Base-by-base conservation (phyloP, 2,113 vertebrate genomes). In the Zeus faber region DNA sequence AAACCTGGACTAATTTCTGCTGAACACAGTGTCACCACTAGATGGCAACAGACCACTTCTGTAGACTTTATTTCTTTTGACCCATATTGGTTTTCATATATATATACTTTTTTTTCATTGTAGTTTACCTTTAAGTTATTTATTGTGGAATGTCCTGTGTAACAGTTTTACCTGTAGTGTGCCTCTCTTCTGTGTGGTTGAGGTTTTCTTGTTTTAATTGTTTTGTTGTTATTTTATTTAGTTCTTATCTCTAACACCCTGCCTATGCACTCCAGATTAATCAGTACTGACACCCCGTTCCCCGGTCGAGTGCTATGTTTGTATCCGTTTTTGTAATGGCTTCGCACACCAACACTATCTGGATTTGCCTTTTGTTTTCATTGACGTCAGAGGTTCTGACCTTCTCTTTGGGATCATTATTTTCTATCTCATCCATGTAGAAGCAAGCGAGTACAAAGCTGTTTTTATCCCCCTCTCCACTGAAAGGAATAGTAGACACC, bases 341-440 rank as follows among this genome's bases (percentile, higher is more conserved):
- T 33, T 49, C 62, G 65, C 35, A 24, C 49, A 55, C 37, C 60
- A 6, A 20, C 49, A 53, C 55, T 65, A 41, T 58, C 58, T 3
- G 58, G 72, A 63, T 61, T 65, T 55, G 62, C 64, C 68, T 82
- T 66, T 87, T 86, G 84, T 86, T 81, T 80, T 87, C 80, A 84
- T 71, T 89, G 86, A 88, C 87, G 85, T 89, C 87, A 90, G 76
- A 74, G 64, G 74, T 81, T 82, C 79, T 88, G 88, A 89, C 87
- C 86, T 89, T 87, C 73, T 70, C 58, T 57, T 49, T 61, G 70
- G 81, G 81, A 83, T 84, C 79, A 87, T 89, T 89, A 83, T 86
- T 87, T 89, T 88, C 84, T 76, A 76, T 80, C 83, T 80, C 84
- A 76, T 85, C 85, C 72, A 72, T 75, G 89, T 84, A 80, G 87